Conservation (phyloP, 1,140 invertebrate species). For the Myzus persicae region DNA sequence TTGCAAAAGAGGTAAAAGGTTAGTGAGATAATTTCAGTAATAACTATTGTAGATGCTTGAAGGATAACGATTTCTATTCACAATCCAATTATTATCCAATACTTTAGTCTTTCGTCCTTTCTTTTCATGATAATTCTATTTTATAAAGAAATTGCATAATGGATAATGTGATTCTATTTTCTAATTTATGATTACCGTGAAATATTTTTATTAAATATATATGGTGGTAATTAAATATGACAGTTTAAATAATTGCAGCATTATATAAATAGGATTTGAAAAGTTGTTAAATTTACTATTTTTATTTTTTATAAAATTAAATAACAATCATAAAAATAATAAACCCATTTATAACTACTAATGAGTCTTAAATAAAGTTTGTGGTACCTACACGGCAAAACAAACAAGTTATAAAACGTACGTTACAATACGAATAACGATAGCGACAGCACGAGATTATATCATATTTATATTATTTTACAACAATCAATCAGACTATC, state of each 20-base stretch:
- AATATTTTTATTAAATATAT: background rate
- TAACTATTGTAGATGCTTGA: background rate
- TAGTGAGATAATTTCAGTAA: slow-evolving; percentile 7
- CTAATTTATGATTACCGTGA: slow-evolving; percentile 15
- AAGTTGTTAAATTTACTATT: background rate
- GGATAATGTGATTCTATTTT: background rate
- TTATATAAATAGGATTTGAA: background rate
- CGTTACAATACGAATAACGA: background rate
- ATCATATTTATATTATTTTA: background rate
- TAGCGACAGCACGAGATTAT: background rate
- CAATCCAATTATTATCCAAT: background rate
- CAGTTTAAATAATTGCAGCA: background rate
- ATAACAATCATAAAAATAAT: background rate
- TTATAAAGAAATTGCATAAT: slow-evolving; percentile 9
- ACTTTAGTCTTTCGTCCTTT: background rate
- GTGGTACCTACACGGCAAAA: background rate
- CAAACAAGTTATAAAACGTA: too few species aligned
- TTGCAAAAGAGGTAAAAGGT: slow-evolving; percentile 37
- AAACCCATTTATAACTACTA: background rate
- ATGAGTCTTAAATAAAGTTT: background rate
- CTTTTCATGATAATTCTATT: background rate
- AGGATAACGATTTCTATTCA: slow-evolving; percentile 28
- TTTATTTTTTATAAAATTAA: background rate
- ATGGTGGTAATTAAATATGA: background rate
- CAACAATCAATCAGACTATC: background rate